Evolutionary conservation across 2,113 vertebrate species (phyloP).

Genomic region (Alethe castanea): DNA sequence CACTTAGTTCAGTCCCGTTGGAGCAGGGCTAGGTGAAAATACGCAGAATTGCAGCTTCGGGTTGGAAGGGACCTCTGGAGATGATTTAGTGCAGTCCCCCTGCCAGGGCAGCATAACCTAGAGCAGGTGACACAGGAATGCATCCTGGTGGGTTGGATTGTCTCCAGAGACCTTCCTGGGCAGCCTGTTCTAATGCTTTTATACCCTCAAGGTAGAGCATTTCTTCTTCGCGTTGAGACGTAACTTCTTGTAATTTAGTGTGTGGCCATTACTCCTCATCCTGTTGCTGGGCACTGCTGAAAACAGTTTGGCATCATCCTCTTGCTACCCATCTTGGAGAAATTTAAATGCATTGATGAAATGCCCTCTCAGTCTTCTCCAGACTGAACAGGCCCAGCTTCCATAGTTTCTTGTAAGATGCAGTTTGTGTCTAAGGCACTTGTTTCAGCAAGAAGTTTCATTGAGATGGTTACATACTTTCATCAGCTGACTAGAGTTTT

Average conservation of each 20-base stretch:
- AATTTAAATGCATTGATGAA: background rate
- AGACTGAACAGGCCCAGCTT: background rate
- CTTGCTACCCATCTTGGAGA: background rate
- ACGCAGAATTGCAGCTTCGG: background rate
- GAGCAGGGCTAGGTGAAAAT: background rate
- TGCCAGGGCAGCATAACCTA: background rate
- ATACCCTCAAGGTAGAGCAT: background rate
- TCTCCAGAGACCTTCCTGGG: background rate
- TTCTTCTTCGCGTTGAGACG: background rate
- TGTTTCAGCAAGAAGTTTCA: background rate
- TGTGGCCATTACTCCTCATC: background rate
- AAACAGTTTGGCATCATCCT: background rate
- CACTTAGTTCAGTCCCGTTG: background rate
- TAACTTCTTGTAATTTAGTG: background rate
- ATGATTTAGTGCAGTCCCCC: background rate
- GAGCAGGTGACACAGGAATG: background rate
- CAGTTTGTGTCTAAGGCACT: background rate
- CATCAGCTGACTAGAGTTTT: fast-evolving
- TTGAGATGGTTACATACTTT: background rate
- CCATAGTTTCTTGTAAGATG: fast-evolving
- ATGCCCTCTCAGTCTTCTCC: background rate
- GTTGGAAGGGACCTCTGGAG: background rate
- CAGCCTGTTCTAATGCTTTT: background rate
- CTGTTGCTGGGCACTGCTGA: background rate
- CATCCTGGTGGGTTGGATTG: background rate